Evolutionary conservation across 2,888 invertebrate species (phyloP), one percentile per base, ranked within the genome.

Genomic region (Agelastica alni): DNA sequence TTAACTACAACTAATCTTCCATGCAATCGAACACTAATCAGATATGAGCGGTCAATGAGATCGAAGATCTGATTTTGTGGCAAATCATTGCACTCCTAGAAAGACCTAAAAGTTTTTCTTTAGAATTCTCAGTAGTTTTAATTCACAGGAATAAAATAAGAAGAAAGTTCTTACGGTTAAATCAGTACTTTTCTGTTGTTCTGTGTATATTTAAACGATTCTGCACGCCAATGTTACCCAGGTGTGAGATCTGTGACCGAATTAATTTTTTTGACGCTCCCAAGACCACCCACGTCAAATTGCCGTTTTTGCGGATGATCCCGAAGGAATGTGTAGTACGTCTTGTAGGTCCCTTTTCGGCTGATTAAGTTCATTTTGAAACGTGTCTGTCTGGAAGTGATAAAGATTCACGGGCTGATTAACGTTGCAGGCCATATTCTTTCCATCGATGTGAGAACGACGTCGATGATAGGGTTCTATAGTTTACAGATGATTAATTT

Each of bases 221-320:
- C 3, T 2, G 20, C 1, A 39, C 49, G 14, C 41, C 32, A 22
- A 12, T 48, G 49, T n/a, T 7, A 48, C 47, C 60, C 60, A 60
- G 60, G 60, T 60, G 60, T 47, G 32, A 60, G 41, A 52, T 55
- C 53, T 44, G 30, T 43, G 36, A 49, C 45, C 45, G 47, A 47
- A 51, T 48, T 49, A n/a, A 32, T 34, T 54, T 59, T 47, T 52
- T 60, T 60, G 55, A 60, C 60, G 54, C 60, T 60, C 53, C n/a
- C 51, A 41, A 18, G 58, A 18, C 60, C 60, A 58, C 60, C 60
- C 60, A 60, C 60, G 42, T 46, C 31, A 47, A 36, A 46, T 28
- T 34, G 41, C 53, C 46, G 53, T 55, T 53, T n/a, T 39, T 49
- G 46, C 37, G 53, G 59, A 54, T 57, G 49, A 59, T 45, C 54